Conservation (phyloP, 2,797 vertebrate genomes). For the Cottoperca gobio region DNA sequence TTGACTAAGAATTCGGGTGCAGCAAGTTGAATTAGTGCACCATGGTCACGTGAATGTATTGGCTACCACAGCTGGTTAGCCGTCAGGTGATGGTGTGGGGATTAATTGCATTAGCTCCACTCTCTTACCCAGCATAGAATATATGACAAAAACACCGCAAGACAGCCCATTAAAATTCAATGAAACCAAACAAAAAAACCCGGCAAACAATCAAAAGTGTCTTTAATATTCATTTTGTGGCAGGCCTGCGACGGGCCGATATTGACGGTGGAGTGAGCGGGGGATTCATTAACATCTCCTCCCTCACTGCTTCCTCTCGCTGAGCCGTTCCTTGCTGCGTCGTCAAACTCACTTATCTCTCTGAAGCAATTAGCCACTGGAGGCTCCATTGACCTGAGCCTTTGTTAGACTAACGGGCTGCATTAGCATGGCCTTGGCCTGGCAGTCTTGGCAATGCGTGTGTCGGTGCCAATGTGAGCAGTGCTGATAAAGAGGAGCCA, state of each 20-base stretch:
- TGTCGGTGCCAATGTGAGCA: constrained; percentile 78
- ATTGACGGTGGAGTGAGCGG: constrained; percentile 77
- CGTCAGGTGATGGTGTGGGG: constrained; percentile 65
- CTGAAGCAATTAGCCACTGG: constrained; percentile 85
- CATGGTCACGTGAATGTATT: constrained; percentile 42
- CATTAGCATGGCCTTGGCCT: constrained; percentile 76
- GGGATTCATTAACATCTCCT: constrained; percentile 82
- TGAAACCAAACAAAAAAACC: constrained; percentile 58
- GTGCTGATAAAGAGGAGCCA: constrained; percentile 71
- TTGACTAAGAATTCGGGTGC: constrained; percentile 49
- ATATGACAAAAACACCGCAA: constrained; percentile 70
- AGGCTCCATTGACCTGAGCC: constrained; percentile 80
- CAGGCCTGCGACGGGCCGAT: constrained; percentile 73
- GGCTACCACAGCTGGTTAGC: constrained; percentile 62
- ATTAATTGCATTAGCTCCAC: constrained; percentile 76
- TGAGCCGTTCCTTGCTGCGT: constrained; percentile 72
- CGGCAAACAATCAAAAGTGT: constrained; percentile 76
- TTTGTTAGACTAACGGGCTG: constrained; percentile 82
- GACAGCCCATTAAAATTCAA: constrained; percentile 76
- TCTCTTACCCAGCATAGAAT: constrained; percentile 68
- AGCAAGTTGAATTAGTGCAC: constrained; percentile 25
- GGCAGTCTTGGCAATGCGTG: constrained; percentile 72
- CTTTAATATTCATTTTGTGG: constrained; percentile 81
- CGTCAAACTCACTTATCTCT: constrained; percentile 84
- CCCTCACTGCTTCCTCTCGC: constrained; percentile 63